Percentiles rank a stretch among this genome's conserved stretches.
Evolutionary conservation across 2,113 vertebrate genomes (phyloP).

Genomic region (Mastomys natalensis): DNA sequence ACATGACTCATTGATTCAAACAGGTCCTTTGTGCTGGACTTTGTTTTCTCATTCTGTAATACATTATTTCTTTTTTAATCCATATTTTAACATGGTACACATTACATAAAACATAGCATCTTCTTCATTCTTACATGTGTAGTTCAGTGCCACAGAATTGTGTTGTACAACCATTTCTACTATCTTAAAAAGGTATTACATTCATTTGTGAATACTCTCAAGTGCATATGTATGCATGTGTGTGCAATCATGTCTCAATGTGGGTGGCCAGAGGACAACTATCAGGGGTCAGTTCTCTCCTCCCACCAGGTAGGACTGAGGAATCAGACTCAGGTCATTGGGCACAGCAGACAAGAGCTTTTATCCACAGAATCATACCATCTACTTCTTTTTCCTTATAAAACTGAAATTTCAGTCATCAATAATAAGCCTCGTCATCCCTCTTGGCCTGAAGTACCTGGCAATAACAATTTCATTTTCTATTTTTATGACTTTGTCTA

Average conservation of each 20-base stretch:
- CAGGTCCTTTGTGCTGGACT: not conserved
- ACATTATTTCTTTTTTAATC: not conserved
- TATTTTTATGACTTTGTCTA: not conserved
- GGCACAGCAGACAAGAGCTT: not conserved
- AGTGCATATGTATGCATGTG: too few species aligned
- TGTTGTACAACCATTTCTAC: not conserved
- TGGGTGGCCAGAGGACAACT: not conserved
- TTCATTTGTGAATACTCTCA: too few species aligned
- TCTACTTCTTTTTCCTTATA: not conserved
- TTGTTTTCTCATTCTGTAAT: not conserved
- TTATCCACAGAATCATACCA: not conserved
- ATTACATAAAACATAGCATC: not conserved
- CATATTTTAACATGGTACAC: not conserved
- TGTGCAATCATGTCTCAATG: not conserved
- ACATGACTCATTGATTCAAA: not conserved
- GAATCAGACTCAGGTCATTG: not conserved
- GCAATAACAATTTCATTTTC: not conserved
- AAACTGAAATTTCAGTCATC: not conserved
- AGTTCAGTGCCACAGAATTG: not conserved
- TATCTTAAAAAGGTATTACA: too few species aligned
- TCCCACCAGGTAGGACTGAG: too few species aligned
- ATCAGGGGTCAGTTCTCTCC: not conserved
- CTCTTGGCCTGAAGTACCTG: not conserved
- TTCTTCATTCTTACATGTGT: not conserved
- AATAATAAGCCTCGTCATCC: not conserved